Evolutionary conservation across 2,113 vertebrate genomes (phyloP).

Genomic region (Genyomyrus donnyi): DNA sequence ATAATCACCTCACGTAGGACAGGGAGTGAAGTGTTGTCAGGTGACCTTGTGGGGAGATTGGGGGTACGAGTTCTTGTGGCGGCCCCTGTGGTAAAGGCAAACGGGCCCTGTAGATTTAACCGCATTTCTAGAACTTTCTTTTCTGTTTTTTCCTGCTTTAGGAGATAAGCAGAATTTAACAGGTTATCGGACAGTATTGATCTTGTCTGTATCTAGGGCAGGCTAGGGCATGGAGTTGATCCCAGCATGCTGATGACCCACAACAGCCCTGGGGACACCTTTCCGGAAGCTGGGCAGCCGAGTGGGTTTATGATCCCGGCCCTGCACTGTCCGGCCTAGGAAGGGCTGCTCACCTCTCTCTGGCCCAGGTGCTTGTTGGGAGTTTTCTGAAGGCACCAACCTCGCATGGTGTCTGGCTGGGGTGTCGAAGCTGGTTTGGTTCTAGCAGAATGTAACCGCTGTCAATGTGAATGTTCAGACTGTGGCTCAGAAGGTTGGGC

Average conservation of each 20-base stretch:
- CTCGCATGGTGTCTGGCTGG: background rate
- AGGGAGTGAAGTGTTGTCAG: background rate
- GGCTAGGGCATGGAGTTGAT: background rate
- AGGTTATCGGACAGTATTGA: slow-evolving; percentile 1
- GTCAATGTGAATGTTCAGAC: background rate
- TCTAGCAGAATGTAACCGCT: background rate
- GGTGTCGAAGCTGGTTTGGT: background rate
- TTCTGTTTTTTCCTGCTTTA: background rate
- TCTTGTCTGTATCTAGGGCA: background rate
- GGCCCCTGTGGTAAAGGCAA: background rate
- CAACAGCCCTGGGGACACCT: background rate
- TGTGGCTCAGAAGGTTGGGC: background rate
- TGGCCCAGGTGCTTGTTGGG: background rate
- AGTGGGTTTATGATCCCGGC: background rate
- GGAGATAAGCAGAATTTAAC: background rate
- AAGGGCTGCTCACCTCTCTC: background rate
- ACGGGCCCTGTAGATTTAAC: background rate
- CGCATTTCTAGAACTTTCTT: background rate
- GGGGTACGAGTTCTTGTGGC: background rate
- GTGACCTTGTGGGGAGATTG: background rate
- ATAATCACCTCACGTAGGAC: background rate
- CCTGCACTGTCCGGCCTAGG: background rate
- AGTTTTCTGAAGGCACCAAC: background rate
- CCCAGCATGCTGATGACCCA: background rate
- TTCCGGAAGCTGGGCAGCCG: background rate